Evolutionary conservation across 2,113 vertebrate species (phyloP), one percentile per base, ranked within the genome.

Genomic region (Semicossyphus pulcher): DNA sequence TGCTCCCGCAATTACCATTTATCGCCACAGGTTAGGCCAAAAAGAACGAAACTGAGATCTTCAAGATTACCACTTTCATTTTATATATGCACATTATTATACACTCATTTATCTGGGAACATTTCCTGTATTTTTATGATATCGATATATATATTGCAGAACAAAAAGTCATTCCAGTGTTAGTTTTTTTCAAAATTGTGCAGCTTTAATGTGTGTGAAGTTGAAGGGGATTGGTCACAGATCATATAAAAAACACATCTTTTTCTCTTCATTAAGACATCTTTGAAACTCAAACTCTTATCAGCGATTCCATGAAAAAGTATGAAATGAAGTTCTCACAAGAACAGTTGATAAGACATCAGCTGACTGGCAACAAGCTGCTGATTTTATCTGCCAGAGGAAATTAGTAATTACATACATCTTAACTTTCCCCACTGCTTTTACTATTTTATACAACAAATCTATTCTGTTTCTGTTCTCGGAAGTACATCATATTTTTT

Each of bases 241-340:
- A 44, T 60, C 26, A 20, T 49, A 49, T n/a, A n/a, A 32, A 15
- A 31, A 8, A 69, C 26, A 65, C 60, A 32, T 64, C 48, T 64
- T 21, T 31, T 67, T 25, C 20, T 36, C 70, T 42, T 89, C 77
- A 79, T 85, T 80, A 88, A 89, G 61, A 86, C 63, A 89, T 91
- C 85, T 92, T 85, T 88, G 81, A 90, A 90, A 93, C 76, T 75
- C 86, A 82, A 84, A 59, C 16, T 39, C 85, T 91, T 92, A 93
- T 93, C 91, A 88, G 72, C n/a, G 23, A 23, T 36, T 57, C 48
- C 26, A 32, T 47, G 51, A 70, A 81, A 81, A 66, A 72, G 68
- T 85, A 83, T 82, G 68, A 91, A 91, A 92, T 86, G 64, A 87
- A 91, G 70, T 90, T 84, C 63, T 87, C 51, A 60, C 52, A 67